Evolutionary conservation across 2,797 vertebrate species (phyloP), one percentile per base, ranked within the genome.

Genomic region (Rhinatrema bivittatum): DNA sequence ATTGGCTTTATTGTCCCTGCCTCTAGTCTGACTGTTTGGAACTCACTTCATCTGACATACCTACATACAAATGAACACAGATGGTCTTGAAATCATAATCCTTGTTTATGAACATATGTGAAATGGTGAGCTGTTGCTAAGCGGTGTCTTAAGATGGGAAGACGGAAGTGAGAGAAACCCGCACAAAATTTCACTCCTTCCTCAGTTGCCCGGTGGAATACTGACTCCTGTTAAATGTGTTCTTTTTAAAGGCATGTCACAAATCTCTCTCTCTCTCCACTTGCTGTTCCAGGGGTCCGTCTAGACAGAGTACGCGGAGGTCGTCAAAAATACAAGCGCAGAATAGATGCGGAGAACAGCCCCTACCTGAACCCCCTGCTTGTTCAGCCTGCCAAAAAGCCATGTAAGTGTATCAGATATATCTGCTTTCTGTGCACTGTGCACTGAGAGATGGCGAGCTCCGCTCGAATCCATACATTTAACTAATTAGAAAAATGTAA

Each of bases 281-380:
- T 49, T 65, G 47, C 69, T 45, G 43, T 58, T 25, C 4, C 65
- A 98, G 95, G 95, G 35, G 95, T 98, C 31, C 91, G 95, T 55
- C 86, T 98, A 57, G 95, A 98, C 85, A 85, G 95, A 82, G 95
- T 98, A 64, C 95, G 95, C 5, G 95, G 95, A 31, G 95, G 95
- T 48, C 90, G 95, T 67, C 95, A 98, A 84, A 98, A 98, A 80
- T 98, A 98, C 70, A 98, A 98, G 71, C 94, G 95, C 54, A 87
- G 95, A 85, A 98, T 98, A 96, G 95, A 98, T 50, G 95, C 95
- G n/a, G 95, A 98, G 77, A 98, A 98, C 79, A 98, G 94, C 68
- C 94, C 94, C 1, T 98, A 96, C 71, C 87, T 98, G 87, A 98
- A 98, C 74, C 95, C 95, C 51, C 95, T 98, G 74, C 81, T 98